Base-by-base conservation (phyloP, 1,140 invertebrate genomes). In the Mizuhopecten yessoensis region DNA sequence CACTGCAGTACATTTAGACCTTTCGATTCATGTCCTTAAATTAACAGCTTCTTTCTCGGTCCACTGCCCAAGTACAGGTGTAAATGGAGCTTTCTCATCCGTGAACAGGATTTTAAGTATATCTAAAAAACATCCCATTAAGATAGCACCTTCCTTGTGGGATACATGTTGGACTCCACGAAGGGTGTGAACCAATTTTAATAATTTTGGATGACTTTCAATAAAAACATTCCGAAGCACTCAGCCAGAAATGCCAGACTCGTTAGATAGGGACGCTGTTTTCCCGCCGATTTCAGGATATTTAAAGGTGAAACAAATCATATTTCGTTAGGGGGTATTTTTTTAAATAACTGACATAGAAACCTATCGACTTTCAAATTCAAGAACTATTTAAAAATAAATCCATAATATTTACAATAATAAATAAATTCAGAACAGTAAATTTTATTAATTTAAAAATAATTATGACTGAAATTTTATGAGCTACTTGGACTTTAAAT, bases 221-320 rank as follows among this genome's bases (percentile, higher is more conserved):
- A 75, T 29, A 75, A 75, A 75, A 75, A 29, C 57, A 17, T 75
- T 75, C 23, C 29, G 57, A 75, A 17, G 57, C 57, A 75, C 57
- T 75, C 57, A 75, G 57, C 57, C 57, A 75, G 57, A 75, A n/a
- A 75, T 75, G 57, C 57, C 29, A 75, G 57, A 75, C 57, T 75
- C 5, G 17, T 29, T n/a, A 75, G 57, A 75, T n/a, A n/a, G 42
- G n/a, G 57, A 49, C 57, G n/a, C n/a, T 17, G 29, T 75, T 49
- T 75, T 75, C 57, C 57, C 57, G 57, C 57, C 23, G n/a, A 75
- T 29, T 75, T 75, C 57, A 75, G 23, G n/a, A 75, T 75, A 75
- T 75, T 75, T 1, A 13, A 75, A 75, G 29, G n/a, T 75, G 57
- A 75, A 75, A 75, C 23, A n/a, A 5, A 1, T 7, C 23, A 75